Evolutionary conservation across 2,797 vertebrate genomes (phyloP).

Genomic region (Bovichtus diacanthus): DNA sequence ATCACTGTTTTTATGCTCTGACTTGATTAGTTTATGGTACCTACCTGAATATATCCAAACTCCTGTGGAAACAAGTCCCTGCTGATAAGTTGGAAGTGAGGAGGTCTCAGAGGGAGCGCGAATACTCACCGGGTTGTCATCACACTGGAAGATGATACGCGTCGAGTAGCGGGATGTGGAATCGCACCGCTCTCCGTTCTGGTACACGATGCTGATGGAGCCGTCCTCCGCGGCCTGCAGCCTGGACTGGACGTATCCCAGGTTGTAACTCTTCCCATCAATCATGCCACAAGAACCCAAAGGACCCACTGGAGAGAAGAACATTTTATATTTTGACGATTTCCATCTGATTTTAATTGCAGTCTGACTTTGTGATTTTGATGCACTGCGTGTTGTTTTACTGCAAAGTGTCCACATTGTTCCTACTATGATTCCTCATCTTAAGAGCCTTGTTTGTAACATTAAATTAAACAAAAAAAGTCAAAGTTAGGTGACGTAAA

Average conservation of each 20-base stretch:
- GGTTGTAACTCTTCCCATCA: conserved; percentile 77
- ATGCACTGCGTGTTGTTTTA: neutral
- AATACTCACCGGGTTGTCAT: conserved; percentile 87
- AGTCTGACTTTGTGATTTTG: neutral
- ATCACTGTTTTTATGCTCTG: too few species aligned
- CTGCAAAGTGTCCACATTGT: too few species aligned
- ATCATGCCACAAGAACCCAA: conserved; percentile 90
- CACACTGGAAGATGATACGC: conserved; percentile 92
- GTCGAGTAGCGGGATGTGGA: conserved; percentile 87
- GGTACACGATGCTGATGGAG: conserved; percentile 91
- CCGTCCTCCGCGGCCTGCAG: conserved; percentile 89
- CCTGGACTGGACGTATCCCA: conserved; percentile 92
- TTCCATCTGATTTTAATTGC: neutral
- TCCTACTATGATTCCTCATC: neutral
- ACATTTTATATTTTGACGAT: neutral
- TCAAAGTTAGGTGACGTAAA: neutral
- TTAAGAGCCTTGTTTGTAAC: neutral
- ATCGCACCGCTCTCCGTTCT: conserved; percentile 90
- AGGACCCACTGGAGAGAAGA: conserved; percentile 83
- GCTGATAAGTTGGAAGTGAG: neutral
- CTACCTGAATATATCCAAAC: neutral
- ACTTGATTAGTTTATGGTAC: too few species aligned
- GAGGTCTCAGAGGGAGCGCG: neutral
- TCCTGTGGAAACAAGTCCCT: neutral
- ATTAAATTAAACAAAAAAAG: neutral